Conservation (phyloP, 2,888 invertebrate genomes). For the Synergus itoensis region DNA sequence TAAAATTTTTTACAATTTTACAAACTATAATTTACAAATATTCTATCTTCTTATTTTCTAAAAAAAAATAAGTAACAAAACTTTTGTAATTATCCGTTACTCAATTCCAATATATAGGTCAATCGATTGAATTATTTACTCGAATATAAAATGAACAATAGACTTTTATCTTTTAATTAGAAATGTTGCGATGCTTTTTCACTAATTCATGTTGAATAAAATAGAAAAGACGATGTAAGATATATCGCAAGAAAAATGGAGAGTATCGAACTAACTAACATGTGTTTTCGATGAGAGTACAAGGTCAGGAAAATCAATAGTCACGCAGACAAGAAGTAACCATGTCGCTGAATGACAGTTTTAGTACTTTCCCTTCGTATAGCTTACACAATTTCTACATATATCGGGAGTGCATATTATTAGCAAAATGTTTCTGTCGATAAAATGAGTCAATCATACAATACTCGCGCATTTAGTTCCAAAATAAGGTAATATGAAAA, state of each 20-base stretch:
- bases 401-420: neutral
- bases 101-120: too few relatives aligned
- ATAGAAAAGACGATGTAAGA: constrained; percentile 44
- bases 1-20: too few relatives aligned
- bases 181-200: constrained; percentile 34
- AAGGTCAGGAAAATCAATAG: constrained; percentile 71
- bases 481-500: neutral
- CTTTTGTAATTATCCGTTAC: too few relatives aligned
- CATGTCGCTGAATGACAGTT: constrained; percentile 59
- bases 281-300: constrained; percentile 57
- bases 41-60: too few relatives aligned
- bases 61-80: too few relatives aligned
- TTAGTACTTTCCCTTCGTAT: neutral
- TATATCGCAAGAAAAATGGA: constrained; percentile 35
- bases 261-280: constrained; percentile 53
- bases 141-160: neutral
- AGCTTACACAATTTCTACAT: neutral
- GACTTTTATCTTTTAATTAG: neutral
- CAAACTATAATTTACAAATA: too few relatives aligned
- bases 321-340: constrained; percentile 66
- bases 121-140: too few relatives aligned
- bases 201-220: constrained; percentile 7
- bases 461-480: neutral
- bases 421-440: neutral
- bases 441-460: neutral